Evolutionary conservation across 2,888 invertebrate species (phyloP), one percentile per base, ranked within the genome.

Genomic region (Pandemis cinnamomeana): DNA sequence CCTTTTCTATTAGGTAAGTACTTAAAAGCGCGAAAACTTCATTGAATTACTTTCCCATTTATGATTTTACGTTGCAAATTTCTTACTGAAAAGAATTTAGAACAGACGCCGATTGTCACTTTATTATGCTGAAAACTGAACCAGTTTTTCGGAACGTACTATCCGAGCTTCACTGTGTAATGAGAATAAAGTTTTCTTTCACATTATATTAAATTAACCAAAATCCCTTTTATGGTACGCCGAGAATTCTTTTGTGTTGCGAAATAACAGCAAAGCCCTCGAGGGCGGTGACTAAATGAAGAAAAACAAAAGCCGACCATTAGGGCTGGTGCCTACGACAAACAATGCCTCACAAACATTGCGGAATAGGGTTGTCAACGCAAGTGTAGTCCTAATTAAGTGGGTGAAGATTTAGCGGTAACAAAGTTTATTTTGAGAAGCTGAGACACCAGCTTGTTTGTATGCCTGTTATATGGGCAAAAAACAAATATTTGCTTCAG

Each of bases 251-350:
- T 87, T 89, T 89, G 83, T 86, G 83, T 83, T 79, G 80, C 82
- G 75, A 77, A 81, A 81, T 80, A 83, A 81, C 82, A 78, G 77
- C 75, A 77, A 78, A 77, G 78, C 81, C 83, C 82, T 79, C 78
- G 80, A 36, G 82, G 84, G 85, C 80, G 42, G 71, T 79, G 84
- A 64, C 82, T 84, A 86, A 87, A 89, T 88, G 86, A 89, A 87
- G 89, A 87, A 90, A 89, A 90, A 90, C 90, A 91, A 91, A 88
- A 87, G 85, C 84, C 81, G 73, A 75, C 86, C 87, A 88, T 90
- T 89, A 89, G 85, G 85, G 86, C 77, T 87, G 85, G 79, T 80
- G 79, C 80, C 82, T 82, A 83, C 84, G 85, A 86, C 85, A 87
- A 89, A 88, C 85, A 88, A 84, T 85, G 82, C 78, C 78, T 77